phyloP scores from a whole-genome alignment of 2,113 vertebrate genomes.

The Prunella himalayana region DNA sequence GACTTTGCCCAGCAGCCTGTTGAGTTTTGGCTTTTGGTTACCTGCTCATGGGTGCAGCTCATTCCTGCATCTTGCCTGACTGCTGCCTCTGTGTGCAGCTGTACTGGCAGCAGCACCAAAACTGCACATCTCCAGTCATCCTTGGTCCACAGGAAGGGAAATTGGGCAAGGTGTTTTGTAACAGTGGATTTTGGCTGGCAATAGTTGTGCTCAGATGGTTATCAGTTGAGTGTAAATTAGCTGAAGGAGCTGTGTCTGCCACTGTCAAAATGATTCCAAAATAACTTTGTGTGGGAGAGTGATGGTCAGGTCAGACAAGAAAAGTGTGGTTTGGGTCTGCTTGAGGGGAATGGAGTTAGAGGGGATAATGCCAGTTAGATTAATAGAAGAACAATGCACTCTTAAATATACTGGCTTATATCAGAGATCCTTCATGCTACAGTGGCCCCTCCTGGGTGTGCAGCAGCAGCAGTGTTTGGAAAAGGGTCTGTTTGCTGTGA shows the following conservation, averaged over 20 bases:
- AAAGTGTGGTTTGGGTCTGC: background rate
- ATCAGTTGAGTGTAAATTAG: background rate
- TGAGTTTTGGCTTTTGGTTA: background rate
- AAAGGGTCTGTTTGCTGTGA: background rate
- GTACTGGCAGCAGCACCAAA: background rate
- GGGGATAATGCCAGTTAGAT: background rate
- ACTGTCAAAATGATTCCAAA: background rate
- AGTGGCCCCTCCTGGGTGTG: background rate
- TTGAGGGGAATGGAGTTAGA: background rate
- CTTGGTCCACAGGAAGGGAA: background rate
- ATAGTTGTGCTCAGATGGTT: background rate
- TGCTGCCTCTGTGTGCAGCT: background rate
- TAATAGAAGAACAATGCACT: background rate
- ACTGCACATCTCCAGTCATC: background rate
- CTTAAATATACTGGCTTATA: background rate
- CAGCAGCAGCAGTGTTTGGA: background rate
- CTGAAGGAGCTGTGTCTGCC: constrained; percentile 4
- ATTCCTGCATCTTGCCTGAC: background rate
- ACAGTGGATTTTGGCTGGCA: background rate
- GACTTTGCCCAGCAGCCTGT: background rate
- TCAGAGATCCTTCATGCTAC: background rate
- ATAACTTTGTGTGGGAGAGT: background rate
- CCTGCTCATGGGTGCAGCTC: background rate
- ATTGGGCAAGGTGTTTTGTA: background rate
- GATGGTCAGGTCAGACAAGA: background rate